Evolutionary conservation across 2,888 invertebrate species (phyloP).

Genomic region (Agrotis ipsilon): DNA sequence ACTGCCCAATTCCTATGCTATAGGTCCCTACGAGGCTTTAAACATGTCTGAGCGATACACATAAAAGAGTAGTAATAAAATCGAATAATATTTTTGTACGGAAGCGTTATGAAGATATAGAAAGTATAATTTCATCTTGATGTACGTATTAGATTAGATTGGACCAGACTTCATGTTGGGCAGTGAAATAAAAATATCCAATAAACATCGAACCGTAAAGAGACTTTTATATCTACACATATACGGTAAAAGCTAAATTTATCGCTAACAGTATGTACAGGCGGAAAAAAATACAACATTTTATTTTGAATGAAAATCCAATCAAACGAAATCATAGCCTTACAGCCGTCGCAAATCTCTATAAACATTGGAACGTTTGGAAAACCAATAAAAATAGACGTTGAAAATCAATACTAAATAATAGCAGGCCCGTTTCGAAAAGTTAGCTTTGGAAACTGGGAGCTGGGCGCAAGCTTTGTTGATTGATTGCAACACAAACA

Average conservation of each 20-base stretch:
- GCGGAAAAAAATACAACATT: slow-evolving; percentile 47
- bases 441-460: slow-evolving; percentile 83
- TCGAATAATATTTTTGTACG: slow-evolving; percentile 43
- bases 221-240: slow-evolving; percentile 45
- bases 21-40: not conserved
- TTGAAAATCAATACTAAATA: slow-evolving; percentile 87
- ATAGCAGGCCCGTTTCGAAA: slow-evolving; percentile 80
- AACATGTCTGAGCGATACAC: slow-evolving; percentile 24
- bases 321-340: slow-evolving; percentile 76
- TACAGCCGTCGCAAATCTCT: slow-evolving; percentile 80
- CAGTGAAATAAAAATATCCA: slow-evolving; percentile 58
- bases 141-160: slow-evolving; percentile 54
- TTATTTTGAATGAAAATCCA: slow-evolving; percentile 74
- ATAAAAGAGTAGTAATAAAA: slow-evolving; percentile 45
- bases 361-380: slow-evolving; percentile 78
- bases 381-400: slow-evolving; percentile 82
- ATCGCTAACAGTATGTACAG: slow-evolving; percentile 47
- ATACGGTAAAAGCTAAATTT: slow-evolving; percentile 49
- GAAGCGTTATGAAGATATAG: slow-evolving; percentile 42
- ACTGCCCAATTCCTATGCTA: not conserved
- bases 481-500: slow-evolving; percentile 89
- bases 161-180: slow-evolving; percentile 52
- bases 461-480: slow-evolving; percentile 82
- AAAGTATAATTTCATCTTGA: slow-evolving; percentile 53
- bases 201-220: slow-evolving; percentile 39